These are phyloP conservation scores for Parazoanthus swiftii DNA, from an alignment of 92 coral and sea anemone species.

Conservation along the genomic window DNA sequence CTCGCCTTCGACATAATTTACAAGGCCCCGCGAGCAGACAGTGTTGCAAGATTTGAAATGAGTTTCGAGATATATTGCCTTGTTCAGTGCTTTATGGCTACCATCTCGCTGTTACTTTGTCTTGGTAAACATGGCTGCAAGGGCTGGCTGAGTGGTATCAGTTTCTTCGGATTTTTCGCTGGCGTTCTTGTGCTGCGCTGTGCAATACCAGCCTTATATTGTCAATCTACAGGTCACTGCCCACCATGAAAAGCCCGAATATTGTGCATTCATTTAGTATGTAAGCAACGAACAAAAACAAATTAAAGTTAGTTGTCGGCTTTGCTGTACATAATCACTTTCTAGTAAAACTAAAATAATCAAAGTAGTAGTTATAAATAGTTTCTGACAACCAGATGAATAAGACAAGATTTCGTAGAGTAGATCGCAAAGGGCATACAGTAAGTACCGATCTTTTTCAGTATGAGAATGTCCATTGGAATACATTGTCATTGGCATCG, in stretches of 20 bases:
- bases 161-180: constrained; percentile 4
- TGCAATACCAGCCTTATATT: background rate
- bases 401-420: too few species aligned
- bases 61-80: constrained; percentile 13
- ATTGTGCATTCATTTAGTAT: too few species aligned
- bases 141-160: background rate
- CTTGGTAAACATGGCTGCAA: constrained; percentile 1
- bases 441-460: too few species aligned
- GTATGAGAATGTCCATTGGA: too few species aligned
- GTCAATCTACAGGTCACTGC: constrained; percentile 21
- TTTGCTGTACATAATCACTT: too few species aligned
- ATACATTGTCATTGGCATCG: too few species aligned
- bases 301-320: too few species aligned
- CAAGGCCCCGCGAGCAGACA: constrained; percentile 1
- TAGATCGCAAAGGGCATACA: too few species aligned
- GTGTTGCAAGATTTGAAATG: constrained; percentile 18
- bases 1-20: constrained; percentile 25
- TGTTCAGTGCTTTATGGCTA: constrained; percentile 21
- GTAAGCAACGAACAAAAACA: too few species aligned
- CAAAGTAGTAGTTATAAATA: too few species aligned
- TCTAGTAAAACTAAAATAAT: too few species aligned
- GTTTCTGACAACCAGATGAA: too few species aligned
- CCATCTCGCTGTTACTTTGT: constrained; percentile 11
- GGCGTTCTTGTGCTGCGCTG: constrained; percentile 2
- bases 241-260: constrained; percentile 10